phyloP scores from a whole-genome alignment of 2,113 vertebrate genomes.

The Misgurnus anguillicaudatus region DNA sequence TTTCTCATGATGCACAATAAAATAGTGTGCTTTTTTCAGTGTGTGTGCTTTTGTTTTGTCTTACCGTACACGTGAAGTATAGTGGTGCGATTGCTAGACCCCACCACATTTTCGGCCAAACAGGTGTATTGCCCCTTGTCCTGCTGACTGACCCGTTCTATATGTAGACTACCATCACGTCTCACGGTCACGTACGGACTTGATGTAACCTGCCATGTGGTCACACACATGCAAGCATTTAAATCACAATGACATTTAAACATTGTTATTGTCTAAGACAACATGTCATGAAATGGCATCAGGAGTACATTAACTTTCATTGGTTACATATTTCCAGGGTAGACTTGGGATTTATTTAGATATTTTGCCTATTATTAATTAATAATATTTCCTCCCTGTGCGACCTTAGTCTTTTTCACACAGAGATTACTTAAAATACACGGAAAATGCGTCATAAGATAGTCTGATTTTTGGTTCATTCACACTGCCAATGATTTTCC shows the following conservation, averaged over 20 bases:
- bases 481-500: no score
- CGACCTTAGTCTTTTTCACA: no score
- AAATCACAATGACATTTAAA: background rate
- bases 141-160: slow-evolving; percentile 85
- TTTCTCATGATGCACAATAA: no score
- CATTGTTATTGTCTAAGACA: background rate
- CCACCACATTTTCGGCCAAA: slow-evolving; percentile 84
- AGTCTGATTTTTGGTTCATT: no score
- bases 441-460: no score
- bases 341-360: no score
- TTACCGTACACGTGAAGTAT: slow-evolving; percentile 84
- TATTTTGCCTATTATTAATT: no score
- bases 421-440: no score
- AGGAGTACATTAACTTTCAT: background rate
- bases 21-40: no score
- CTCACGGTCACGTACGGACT: slow-evolving; percentile 84
- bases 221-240: slow-evolving; percentile 1
- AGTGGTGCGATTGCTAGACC: slow-evolving; percentile 84
- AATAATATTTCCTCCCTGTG: no score
- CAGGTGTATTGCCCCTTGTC: slow-evolving; percentile 89
- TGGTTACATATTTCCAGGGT: no score
- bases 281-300: no score
- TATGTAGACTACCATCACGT: slow-evolving; percentile 90
- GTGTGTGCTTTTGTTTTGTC: background rate
- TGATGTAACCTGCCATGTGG: slow-evolving; percentile 78